Evolutionary conservation across 2,797 vertebrate genomes (phyloP).

Genomic region (Avahi laniger): DNA sequence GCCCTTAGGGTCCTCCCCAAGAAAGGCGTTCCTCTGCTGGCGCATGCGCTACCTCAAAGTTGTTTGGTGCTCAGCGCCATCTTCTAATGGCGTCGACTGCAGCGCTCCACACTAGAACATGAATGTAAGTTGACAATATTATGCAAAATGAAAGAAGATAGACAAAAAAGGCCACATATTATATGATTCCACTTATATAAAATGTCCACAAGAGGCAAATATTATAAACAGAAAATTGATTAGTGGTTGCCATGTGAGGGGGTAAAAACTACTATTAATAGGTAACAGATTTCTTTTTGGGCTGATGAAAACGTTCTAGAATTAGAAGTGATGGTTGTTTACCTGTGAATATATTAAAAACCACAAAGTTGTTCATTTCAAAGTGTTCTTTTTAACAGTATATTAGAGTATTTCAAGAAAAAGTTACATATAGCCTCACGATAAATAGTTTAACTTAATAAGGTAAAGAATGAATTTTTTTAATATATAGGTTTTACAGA

Average conservation of each 20-base stretch:
- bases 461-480: not conserved
- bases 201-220: not conserved
- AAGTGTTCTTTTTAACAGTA: not conserved
- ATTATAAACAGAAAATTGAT: not conserved
- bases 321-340: not conserved
- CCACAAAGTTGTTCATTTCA: not conserved
- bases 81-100: too few species aligned
- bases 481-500: not conserved
- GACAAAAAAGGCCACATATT: not conserved
- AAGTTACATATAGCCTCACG: not conserved
- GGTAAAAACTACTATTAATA: fast-evolving
- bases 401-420: not conserved
- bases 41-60: too few species aligned
- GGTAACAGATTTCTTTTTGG: not conserved
- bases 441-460: not conserved
- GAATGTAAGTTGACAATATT: not conserved
- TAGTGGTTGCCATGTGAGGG: not conserved
- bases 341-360: not conserved
- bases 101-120: too few species aligned
- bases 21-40: too few species aligned
- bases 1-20: too few species aligned
- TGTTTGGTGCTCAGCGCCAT: too few species aligned
- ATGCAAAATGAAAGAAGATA: not conserved
- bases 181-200: not conserved
- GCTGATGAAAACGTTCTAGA: not conserved